Evolutionary conservation across 2,888 invertebrate species (phyloP), one percentile per base, ranked within the genome.

Genomic region (Polietes domitor): DNA sequence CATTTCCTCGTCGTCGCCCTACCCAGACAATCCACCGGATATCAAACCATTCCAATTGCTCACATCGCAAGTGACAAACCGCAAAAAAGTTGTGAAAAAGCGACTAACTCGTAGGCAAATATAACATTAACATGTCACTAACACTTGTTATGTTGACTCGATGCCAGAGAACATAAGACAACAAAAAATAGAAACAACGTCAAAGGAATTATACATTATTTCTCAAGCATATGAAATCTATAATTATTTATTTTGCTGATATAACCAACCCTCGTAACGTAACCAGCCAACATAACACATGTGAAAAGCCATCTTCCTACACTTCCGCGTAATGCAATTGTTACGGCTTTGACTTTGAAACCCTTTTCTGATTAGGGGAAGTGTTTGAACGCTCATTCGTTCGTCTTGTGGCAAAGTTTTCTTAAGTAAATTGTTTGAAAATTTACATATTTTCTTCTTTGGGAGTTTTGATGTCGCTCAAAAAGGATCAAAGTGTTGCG

Each of bases 41-140:
- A 80, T 83, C 77, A 83, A 80, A 73, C 41, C 61, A 37, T 37
- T 70, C 50, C 65, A 26, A 77, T 73, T 68, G 32, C 53, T 80
- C 77, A 79, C 86, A 87, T 86, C 85, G 86, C 82, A 86, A 87
- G 86, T 86, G 87, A 82, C 84, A 87, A 88, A 86, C 86, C 86
- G 76, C 86, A 85, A 85, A 76, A 86, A 61, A 58, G 43, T 21
- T 72, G 12, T 65, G 15, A 68, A 43, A 28, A n/a, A 50, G 50
- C 9, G 28, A 26, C 19, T 15, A 26, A 43, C 58, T 61, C 32
- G 68, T 7, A 76, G 73, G 28, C 78, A 43, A 70, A 70, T 72
- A 70, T 68, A 53, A 65, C 10, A 58, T 81, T 81, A 78, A 81
- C 61, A 70, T 84, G 84, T 84, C 84, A 84, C 78, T 81, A 63